Conservation (phyloP, 2,113 vertebrate species). For the Pungitius pungitius region DNA sequence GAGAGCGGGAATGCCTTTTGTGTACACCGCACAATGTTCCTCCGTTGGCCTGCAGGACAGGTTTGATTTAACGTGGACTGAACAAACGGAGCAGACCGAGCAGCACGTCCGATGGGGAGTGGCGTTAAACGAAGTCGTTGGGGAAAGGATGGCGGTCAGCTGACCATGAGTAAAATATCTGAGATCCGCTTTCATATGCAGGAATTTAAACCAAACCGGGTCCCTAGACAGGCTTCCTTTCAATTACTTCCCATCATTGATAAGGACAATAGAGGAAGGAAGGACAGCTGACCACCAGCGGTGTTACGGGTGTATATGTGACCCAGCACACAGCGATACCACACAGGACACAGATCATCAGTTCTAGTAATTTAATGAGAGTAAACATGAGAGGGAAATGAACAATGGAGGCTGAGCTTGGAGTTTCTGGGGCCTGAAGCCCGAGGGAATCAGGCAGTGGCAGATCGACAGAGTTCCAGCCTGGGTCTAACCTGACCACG, state of each 20-base stretch:
- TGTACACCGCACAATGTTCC: slow-evolving; percentile 41
- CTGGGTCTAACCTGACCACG: too few species aligned
- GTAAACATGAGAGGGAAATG: too few species aligned
- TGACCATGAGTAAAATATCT: slow-evolving; percentile 19
- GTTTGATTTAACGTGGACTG: slow-evolving; percentile 44
- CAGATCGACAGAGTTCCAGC: too few species aligned
- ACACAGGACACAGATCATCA: too few species aligned
- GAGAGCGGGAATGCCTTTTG: background rate
- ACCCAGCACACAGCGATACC: too few species aligned
- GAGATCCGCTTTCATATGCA: slow-evolving; percentile 32
- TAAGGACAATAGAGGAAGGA: slow-evolving; percentile 7
- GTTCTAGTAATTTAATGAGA: too few species aligned
- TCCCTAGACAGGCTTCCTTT: slow-evolving; percentile 22
- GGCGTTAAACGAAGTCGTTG: background rate
- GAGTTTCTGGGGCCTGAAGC: too few species aligned
- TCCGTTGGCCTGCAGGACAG: slow-evolving; percentile 81
- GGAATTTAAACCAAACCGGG: background rate
- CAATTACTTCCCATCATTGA: background rate
- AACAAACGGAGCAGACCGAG: slow-evolving; percentile 13
- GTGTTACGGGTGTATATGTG: too few species aligned
- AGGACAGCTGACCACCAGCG: slow-evolving; percentile 6
- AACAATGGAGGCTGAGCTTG: too few species aligned
- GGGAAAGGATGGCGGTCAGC: background rate
- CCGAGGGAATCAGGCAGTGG: too few species aligned
- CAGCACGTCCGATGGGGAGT: background rate